Evolutionary conservation across 2,888 invertebrate species (phyloP), one percentile per base, ranked within the genome.

Genomic region (Dichetophora obliterata): DNA sequence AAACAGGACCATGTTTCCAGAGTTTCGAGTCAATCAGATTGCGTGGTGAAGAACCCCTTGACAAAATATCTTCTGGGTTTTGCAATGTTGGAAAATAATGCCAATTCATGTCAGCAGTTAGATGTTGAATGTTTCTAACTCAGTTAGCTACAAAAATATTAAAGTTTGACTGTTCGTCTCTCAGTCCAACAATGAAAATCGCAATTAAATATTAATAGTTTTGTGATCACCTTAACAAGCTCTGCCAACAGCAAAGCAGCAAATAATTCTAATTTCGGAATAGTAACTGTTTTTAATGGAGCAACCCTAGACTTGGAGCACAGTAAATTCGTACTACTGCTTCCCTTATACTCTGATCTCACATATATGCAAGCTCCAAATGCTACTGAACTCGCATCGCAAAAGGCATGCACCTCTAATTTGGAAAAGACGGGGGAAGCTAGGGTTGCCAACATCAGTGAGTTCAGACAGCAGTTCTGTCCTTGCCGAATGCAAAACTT

Each of bases 231-330:
- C 2, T 11, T 34, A 50, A 48, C 16, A 27, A 77, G 57, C 22
- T 71, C 68, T 48, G 59, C 59, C 19, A n/a, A n/a, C n/a, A n/a
- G n/a, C n/a, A n/a, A n/a, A n/a, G n/a, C n/a, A n/a, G n/a, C n/a
- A n/a, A n/a, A 69, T 16, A 69, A n/a, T 19, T 69, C 69, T 54
- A 52, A 19, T 19, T 27, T 14, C 71, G 66, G 52, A 14, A 52
- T 27, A 22, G 52, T 43, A 2, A 70, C 54, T 8, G 52, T 27
- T 54, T 50, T 54, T 6, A 76, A n/a, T 1, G 75, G 78, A 11
- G 77, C 68, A 2, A 80, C 78, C 19, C 78, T 65, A 5, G 80
- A 78, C 48, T 80, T 80, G 6, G 76, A 76, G n/a, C 75, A 78
- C 11, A 80, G 59, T 4, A 80, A 59, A n/a, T 48, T 11, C 3